Evolutionary conservation across 2,113 vertebrate species (phyloP).

Genomic region (Parus major): DNA sequence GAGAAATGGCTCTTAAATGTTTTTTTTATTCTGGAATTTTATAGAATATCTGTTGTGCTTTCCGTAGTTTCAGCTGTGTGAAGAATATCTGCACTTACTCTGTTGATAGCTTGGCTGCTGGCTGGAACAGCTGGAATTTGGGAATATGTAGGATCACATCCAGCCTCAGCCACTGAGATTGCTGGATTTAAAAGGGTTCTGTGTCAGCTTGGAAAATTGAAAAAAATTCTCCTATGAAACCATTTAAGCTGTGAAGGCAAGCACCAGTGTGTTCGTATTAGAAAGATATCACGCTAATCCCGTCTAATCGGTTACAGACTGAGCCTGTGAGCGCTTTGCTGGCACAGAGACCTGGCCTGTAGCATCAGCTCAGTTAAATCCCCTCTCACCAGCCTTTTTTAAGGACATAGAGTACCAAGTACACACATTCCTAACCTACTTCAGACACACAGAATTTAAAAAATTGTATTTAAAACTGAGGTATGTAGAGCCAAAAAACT

Average conservation of each 20-base stretch:
- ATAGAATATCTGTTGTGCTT: background rate
- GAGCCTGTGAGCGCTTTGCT: background rate
- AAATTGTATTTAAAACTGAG: background rate
- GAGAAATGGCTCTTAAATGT: background rate
- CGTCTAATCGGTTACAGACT: background rate
- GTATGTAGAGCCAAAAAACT: background rate
- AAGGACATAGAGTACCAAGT: background rate
- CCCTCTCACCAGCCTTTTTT: background rate
- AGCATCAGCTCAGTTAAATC: background rate
- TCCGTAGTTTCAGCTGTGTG: background rate
- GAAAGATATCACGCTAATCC: background rate
- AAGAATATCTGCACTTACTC: background rate
- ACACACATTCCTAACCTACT: background rate
- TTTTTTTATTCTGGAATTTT: background rate
- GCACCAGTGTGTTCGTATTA: background rate
- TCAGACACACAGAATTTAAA: background rate
- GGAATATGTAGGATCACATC: background rate
- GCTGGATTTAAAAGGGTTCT: background rate
- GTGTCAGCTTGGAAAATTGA: background rate
- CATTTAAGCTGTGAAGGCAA: background rate
- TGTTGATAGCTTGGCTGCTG: background rate
- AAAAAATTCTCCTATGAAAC: background rate
- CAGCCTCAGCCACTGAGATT: background rate
- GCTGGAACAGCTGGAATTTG: background rate
- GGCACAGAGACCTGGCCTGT: background rate